Evolutionary conservation across 2,888 invertebrate species (phyloP).

Genomic region (Harpalus rufipes): DNA sequence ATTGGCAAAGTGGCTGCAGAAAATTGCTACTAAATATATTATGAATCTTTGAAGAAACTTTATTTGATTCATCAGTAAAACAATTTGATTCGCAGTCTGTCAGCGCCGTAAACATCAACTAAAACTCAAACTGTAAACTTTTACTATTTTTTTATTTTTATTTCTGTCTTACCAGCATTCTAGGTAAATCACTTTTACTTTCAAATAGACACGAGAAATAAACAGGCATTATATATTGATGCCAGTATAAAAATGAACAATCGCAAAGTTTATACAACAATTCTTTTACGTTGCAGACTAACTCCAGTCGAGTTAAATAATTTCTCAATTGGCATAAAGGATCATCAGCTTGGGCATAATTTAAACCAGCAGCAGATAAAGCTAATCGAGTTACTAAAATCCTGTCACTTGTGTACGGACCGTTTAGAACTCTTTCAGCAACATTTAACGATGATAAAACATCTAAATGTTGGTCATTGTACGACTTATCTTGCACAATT

Average conservation of each 20-base stretch:
- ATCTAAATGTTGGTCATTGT: conserved; percentile 84
- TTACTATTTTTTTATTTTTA: neutral
- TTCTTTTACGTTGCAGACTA: conserved; percentile 81
- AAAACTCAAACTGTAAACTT: conserved; percentile 65
- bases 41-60: conserved; percentile 76
- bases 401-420: conserved; percentile 76
- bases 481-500: conserved; percentile 81
- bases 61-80: conserved; percentile 71
- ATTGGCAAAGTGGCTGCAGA: conserved; percentile 87
- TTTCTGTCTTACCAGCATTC: conserved; percentile 80
- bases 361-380: conserved; percentile 79
- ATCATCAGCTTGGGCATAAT: conserved; percentile 81
- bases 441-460: conserved; percentile 87
- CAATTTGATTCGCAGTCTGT: conserved; percentile 71
- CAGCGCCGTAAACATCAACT: conserved; percentile 74
- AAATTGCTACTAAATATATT: conserved; percentile 80
- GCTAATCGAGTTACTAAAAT: conserved; percentile 75
- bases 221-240: conserved; percentile 86
- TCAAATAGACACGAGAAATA: conserved; percentile 87
- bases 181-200: conserved; percentile 82
- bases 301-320: conserved; percentile 83
- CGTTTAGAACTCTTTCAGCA: conserved; percentile 84
- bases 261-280: conserved; percentile 83
- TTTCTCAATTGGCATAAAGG: conserved; percentile 81
- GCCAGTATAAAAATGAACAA: conserved; percentile 90